Base-by-base conservation (phyloP, 1,140 invertebrate species). In the Thaumetopoea pityocampa region DNA sequence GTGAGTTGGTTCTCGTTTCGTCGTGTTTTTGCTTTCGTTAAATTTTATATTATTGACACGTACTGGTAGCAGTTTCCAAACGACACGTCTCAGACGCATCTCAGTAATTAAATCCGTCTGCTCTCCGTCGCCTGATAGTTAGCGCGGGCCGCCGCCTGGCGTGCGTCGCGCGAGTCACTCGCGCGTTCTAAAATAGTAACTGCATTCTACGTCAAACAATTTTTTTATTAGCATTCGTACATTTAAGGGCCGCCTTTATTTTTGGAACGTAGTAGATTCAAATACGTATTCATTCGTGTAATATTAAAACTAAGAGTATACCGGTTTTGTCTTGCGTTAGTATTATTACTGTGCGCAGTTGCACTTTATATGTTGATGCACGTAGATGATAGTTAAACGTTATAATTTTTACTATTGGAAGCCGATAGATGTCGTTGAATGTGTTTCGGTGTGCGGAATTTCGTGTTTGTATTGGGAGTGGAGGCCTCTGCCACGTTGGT, bases 291-390 rank as follows among this genome's bases (percentile, higher is more conserved):
- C 32, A 27, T 41, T 74, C 67, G 63, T 58, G 52, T 65, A 71
- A 72, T 80, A 82, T 73, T 69, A 61, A 69, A 67, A 66, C 81
- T 81, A 76, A 83, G 79, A 59, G 68, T 80, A 65, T 78, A 78
- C 67, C 78, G 73, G 51, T 69, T n/a, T 73, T 67, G 59, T 65
- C 69, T 68, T 79, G 59, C 68, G 76, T 79, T 81, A 47, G 28
- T 66, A 53, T 58, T 55, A n/a, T 46, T 57, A 65, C 66, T 65
- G 64, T 76, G 70, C 68, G 67, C 71, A 81, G 70, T 67, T 69
- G 72, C 72, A 83, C 76, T 65, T 69, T 68, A 77, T 80, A 70
- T 55, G 76, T 77, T 80, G 56, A 67, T 69, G 77, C 74, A 58
- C 50, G 63, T 83, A 83, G 79, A 53, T 64, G 54, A 61, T 81